Conservation (phyloP, 2,797 vertebrate species). For the Ctenochaetus hawaiiensis region DNA sequence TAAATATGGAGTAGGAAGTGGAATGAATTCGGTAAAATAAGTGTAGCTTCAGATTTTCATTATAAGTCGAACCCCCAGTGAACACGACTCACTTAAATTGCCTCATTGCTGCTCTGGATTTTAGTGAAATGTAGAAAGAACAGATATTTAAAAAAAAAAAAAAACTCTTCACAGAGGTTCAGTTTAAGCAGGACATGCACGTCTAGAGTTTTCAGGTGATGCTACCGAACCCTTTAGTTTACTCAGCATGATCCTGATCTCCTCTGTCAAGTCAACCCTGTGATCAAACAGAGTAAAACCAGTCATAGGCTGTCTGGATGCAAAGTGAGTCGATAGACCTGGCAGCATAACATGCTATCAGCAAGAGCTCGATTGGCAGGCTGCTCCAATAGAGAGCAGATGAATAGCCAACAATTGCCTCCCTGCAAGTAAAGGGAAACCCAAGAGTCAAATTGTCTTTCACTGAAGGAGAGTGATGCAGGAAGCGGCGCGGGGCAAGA, state of each 20-base stretch:
- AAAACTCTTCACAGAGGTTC: background rate
- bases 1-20: background rate
- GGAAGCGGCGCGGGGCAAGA: constrained; percentile 6
- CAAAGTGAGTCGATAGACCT: constrained; percentile 36
- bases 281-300: constrained; percentile 41
- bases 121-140: background rate
- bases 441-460: constrained; percentile 26
- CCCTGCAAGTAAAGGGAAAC: constrained; percentile 32
- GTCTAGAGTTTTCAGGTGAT: constrained; percentile 16
- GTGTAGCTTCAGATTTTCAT: no score
- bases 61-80: no score
- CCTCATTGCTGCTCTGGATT: no score
- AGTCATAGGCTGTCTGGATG: constrained; percentile 40
- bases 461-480: constrained; percentile 16
- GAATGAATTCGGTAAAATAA: background rate
- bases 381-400: constrained; percentile 35
- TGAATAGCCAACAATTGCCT: constrained; percentile 46
- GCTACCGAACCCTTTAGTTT: background rate
- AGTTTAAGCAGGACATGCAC: background rate
- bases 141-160: background rate
- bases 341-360: constrained; percentile 36
- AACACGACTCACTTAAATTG: no score
- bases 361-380: constrained; percentile 16
- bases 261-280: constrained; percentile 23
- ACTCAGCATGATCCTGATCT: constrained; percentile 7